Base-by-base conservation (phyloP, 2,797 vertebrate species). In the Lophotriccus pileatus region DNA sequence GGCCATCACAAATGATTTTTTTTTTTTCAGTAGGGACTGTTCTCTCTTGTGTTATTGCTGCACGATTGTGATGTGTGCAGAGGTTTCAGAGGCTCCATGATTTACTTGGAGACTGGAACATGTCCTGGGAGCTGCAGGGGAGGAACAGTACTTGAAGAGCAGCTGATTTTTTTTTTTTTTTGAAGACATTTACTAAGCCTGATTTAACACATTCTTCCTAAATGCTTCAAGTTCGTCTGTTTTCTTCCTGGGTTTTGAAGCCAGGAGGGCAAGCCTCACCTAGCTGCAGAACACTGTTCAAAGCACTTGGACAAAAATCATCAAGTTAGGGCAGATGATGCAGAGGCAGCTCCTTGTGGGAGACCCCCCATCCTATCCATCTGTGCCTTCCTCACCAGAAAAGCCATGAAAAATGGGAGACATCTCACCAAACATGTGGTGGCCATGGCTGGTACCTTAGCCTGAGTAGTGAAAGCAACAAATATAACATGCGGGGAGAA, bases 361-460 rank as follows among this genome's bases (percentile, higher is more conserved):
- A 82, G 21, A 34, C 3, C 6, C 14, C 8, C 78, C 10, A 2
- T 47, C 34, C 39, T 72, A 8, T 13, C 17, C 19, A 7, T 68
- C 27, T 85, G 43, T 28, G 68, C 32, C 12, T 19, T 32, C 32
- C 60, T 73, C 20, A n/a, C 55, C 62, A 82, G 62, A 37, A 75
- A 41, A 78, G 41, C 39, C 46, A 68, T 25, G 41, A 89, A 64
- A 63, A 88, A 53, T 1, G 4, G 22, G 36, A 75, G 41, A 39
- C 5, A 46, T 27, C 32, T 64, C 41, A 16, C 36, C 39, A 20
- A 49, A 3, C n/a, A 17, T 10, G 25, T 20, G 23, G 50, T 64
- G 37, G 24, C 63, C 0, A 0, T 25, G 49, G 58, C 49, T 59
- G 21, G n/a, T 25, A 11, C 44, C n/a, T 75, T 50, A 64, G 25